These are phyloP conservation scores for Chaenodraco wilsoni DNA, from an alignment of 2,797 vertebrate genomes.

Conservation along the genomic window DNA sequence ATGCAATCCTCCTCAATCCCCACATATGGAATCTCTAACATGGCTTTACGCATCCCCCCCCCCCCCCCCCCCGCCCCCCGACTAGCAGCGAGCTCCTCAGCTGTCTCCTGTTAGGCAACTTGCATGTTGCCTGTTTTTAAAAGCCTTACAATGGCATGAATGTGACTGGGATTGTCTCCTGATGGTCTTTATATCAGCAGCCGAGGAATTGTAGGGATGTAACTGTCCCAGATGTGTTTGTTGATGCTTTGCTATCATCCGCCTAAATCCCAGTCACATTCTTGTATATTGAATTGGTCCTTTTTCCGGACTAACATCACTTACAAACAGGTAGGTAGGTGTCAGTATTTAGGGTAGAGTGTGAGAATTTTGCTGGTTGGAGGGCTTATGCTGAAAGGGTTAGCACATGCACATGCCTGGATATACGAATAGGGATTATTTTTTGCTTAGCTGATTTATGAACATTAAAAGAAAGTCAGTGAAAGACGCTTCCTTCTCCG, in stretches of 20 bases:
- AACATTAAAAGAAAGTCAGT: not conserved
- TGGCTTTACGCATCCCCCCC: slow-evolving; percentile 69
- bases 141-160: slow-evolving; percentile 71
- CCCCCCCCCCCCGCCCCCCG: slow-evolving; percentile 57
- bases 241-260: slow-evolving; percentile 27
- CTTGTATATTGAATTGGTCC: slow-evolving; percentile 61
- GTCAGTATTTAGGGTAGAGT: not conserved
- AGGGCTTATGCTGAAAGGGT: slow-evolving; percentile 15
- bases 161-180: slow-evolving; percentile 74
- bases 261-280: slow-evolving; percentile 75
- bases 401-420: not conserved
- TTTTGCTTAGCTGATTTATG: not conserved
- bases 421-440: not conserved
- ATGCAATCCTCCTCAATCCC: slow-evolving; percentile 48
- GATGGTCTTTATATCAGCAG: slow-evolving; percentile 9
- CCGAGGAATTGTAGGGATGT: slow-evolving; percentile 3
- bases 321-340: slow-evolving; percentile 46
- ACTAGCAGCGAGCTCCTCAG: slow-evolving; percentile 55
- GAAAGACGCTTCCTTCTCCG: slow-evolving; percentile 1
- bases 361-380: not conserved
- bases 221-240: slow-evolving; percentile 17
- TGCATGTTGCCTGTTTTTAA: slow-evolving; percentile 80
- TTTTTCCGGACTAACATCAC: slow-evolving; percentile 73
- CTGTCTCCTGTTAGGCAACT: slow-evolving; percentile 66
- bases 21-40: slow-evolving; percentile 77